Evolutionary conservation across 1,140 invertebrate species (phyloP).

Genomic region (Lethocerus indicus): DNA sequence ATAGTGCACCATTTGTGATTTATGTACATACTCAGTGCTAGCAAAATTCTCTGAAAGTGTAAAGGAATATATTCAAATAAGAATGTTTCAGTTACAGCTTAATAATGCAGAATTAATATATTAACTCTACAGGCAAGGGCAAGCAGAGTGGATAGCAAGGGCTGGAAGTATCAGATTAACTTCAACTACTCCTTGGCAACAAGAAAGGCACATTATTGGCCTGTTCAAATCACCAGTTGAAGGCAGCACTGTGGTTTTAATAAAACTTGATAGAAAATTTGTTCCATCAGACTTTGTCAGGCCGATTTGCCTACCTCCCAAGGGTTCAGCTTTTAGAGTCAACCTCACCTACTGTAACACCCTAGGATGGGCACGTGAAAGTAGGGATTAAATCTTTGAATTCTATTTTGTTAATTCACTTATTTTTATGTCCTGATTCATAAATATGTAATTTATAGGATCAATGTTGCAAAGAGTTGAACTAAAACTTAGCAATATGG

Average conservation of each 20-base stretch:
- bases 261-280: conserved; percentile 60
- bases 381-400: conserved; percentile 23
- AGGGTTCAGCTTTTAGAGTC: conserved; percentile 1
- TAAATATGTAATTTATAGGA: conserved; percentile 21
- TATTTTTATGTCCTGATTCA: background rate
- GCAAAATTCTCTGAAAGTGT: background rate
- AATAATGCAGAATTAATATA: background rate
- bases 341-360: conserved; percentile 51
- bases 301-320: conserved; percentile 53
- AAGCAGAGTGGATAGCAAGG: conserved; percentile 66
- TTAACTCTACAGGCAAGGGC: conserved; percentile 45
- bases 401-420: background rate
- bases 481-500: conserved; percentile 51
- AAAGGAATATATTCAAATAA: no score
- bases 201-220: conserved; percentile 64
- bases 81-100: no score
- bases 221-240: conserved; percentile 81
- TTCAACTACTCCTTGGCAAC: conserved; percentile 69
- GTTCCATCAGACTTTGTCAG: conserved; percentile 64
- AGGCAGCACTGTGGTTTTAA: conserved; percentile 63
- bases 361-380: conserved; percentile 63
- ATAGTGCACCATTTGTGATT: background rate
- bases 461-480: conserved; percentile 63
- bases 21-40: no score
- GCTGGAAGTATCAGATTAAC: conserved; percentile 59